Conservation (phyloP, 2,888 invertebrate genomes). For the Drosophila peninsularis region DNA sequence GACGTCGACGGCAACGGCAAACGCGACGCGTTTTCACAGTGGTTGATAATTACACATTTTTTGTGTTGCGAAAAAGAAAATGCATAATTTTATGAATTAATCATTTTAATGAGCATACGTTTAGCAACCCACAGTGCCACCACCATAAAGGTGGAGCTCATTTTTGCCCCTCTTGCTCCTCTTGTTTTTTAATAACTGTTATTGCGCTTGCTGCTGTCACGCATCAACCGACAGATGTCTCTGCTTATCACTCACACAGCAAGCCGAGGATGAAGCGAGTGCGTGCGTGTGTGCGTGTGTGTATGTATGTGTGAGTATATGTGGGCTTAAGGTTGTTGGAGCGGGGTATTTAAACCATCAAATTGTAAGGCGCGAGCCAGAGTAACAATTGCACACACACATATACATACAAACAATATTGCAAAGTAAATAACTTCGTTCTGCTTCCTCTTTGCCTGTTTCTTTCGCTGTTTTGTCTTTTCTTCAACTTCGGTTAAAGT, state of each 20-base stretch:
- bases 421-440: constrained; percentile 8
- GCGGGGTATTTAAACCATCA: constrained; percentile 4
- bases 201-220: constrained; percentile 67
- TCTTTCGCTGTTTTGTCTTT: constrained; percentile 21
- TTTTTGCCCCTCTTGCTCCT: constrained; percentile 6
- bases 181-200: constrained; percentile 65
- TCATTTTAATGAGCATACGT: constrained; percentile 69
- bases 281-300: neutral
- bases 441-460: neutral
- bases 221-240: constrained; percentile 58
- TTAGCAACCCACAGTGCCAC: constrained; percentile 51
- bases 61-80: constrained; percentile 39
- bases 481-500: constrained; percentile 46
- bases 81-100: constrained; percentile 65
- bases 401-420: constrained; percentile 21
- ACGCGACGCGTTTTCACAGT: constrained; percentile 51
- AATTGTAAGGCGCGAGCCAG: constrained; percentile 35
- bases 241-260: constrained; percentile 14
- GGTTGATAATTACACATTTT: constrained; percentile 65
- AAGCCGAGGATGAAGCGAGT: constrained; percentile 2
- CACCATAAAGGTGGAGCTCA: constrained; percentile 49
- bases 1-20: constrained; percentile 23
- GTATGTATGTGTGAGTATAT: neutral
- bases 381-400: constrained; percentile 36
- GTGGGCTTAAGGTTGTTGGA: neutral